Evolutionary conservation across 2,888 invertebrate genomes (phyloP).

Genomic region (Trichopria drosophilae): DNA sequence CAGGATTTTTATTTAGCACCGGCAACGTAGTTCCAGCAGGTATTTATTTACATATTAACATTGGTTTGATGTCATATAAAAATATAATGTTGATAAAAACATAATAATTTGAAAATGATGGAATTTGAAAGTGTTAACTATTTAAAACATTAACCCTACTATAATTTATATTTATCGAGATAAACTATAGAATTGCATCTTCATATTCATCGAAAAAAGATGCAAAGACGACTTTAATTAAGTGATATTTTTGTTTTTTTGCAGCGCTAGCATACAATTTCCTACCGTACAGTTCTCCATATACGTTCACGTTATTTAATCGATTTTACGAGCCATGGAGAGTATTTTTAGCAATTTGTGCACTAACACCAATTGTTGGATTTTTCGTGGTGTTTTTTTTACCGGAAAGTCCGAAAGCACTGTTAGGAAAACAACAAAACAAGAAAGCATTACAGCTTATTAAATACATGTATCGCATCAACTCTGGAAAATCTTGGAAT

Average conservation of each 20-base stretch:
- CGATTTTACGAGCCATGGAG: constrained; percentile 58
- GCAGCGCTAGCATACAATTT: constrained; percentile 58
- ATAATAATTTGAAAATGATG: too few species aligned
- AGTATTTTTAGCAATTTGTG: constrained; percentile 57
- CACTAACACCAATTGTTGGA: constrained; percentile 70
- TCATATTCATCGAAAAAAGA: too few species aligned
- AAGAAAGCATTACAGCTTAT: constrained; percentile 69
- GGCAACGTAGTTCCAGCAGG: constrained; percentile 68
- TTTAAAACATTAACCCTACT: not conserved
- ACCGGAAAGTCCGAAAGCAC: constrained; percentile 80
- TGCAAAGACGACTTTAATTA: too few species aligned
- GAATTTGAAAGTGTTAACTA: too few species aligned
- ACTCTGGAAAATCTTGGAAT: constrained; percentile 66
- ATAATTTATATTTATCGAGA: not conserved
- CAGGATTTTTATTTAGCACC: constrained; percentile 69
- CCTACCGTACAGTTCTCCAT: constrained; percentile 51
- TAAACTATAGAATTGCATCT: too few species aligned
- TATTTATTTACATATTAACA: constrained; percentile 34
- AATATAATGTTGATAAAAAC: too few species aligned
- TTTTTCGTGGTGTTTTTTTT: constrained; percentile 66
- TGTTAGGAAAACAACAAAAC: constrained; percentile 69
- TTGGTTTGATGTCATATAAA: not conserved
- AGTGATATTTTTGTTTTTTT: constrained; percentile 27
- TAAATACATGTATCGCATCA: constrained; percentile 68
- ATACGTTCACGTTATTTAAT: constrained; percentile 45